Evolutionary conservation across 2,113 vertebrate genomes (phyloP).

Genomic region (Bubo scandiacus): DNA sequence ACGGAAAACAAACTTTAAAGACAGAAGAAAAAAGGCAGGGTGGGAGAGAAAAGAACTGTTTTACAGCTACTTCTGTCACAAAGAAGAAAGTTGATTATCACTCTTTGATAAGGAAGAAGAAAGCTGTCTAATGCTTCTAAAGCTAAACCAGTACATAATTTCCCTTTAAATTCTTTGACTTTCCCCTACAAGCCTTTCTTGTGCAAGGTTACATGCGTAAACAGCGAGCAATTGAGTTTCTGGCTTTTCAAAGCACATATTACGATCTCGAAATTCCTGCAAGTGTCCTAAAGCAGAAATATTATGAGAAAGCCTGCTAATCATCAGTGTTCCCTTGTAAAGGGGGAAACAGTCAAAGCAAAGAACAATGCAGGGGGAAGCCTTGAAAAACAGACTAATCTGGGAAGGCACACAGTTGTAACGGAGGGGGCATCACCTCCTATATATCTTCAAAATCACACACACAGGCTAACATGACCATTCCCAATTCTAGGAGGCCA

Average conservation of each 20-base stretch:
- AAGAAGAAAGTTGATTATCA: constrained; percentile 57
- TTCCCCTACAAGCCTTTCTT: neutral
- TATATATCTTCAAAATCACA: neutral
- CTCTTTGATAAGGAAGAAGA: constrained; percentile 62
- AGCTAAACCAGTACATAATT: neutral
- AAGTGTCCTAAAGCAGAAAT: neutral
- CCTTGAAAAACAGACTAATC: neutral
- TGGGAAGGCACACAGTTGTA: neutral
- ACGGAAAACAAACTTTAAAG: constrained; percentile 48
- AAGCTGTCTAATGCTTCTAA: constrained; percentile 54
- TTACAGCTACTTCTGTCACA: constrained; percentile 55
- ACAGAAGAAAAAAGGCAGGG: constrained; percentile 26
- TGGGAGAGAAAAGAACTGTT: neutral
- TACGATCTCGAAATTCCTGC: neutral
- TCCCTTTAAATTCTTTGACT: constrained; percentile 31
- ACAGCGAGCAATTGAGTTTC: neutral
- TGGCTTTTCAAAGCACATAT: neutral
- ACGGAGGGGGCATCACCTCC: accelerated
- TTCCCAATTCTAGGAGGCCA: neutral
- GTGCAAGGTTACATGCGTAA: neutral
- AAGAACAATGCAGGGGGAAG: neutral
- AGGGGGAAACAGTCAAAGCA: neutral
- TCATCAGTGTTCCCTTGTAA: neutral
- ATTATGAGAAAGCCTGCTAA: neutral
- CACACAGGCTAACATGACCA: accelerated